Base-by-base conservation (phyloP, 2,888 invertebrate genomes). In the Cyrtodaria siliqua region DNA sequence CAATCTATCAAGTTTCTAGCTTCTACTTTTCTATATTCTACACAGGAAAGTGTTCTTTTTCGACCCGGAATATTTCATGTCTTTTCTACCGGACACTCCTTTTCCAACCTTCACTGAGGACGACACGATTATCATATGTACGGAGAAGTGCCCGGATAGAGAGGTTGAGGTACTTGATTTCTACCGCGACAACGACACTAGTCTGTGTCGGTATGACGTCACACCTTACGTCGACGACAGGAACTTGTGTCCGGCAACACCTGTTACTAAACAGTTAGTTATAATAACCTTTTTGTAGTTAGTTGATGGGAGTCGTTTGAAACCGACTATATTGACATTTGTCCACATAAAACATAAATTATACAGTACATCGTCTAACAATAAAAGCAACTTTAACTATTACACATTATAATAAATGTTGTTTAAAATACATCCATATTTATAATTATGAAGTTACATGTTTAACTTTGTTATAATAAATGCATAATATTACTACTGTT, bases 141-240 rank as follows among this genome's bases (percentile, higher is more conserved):
- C 98, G 0, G 96, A 96, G 86, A 93, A 96, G 92, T 98, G 98
- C 91, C 98, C 98, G 0, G 94, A 95, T 70, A 94, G 93, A 71
- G 95, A 94, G 26, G 91, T 98, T 86, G 93, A 93, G n/a, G 93
- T 95, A 4, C 90, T 93, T 33, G 97, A 97, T 55, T 93, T 97
- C 29, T 93, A 96, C 96, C 90, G 93, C 93, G 67, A 94, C 95
- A 81, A 96, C 4, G 95, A 96, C 14, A 95, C 96, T 0, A 95
- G 95, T 88, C 94, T 97, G 24, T 98, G 98, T 92, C 95, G 95
- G 92, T 94, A 94, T 84, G 89, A 91, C 62, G 77, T 91, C 24
- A 59, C 82, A 44, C 86, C 88, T 71, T 77, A 78, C 42, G 72
- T 69, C 20, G 75, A 68, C 29, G 79, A 61, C 59, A 52, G 53